A percentile compares a stretch with the other conserved stretches of the same genome.
Evolutionary conservation across 2,797 vertebrate genomes (phyloP).

Genomic region (Tinamus major): DNA sequence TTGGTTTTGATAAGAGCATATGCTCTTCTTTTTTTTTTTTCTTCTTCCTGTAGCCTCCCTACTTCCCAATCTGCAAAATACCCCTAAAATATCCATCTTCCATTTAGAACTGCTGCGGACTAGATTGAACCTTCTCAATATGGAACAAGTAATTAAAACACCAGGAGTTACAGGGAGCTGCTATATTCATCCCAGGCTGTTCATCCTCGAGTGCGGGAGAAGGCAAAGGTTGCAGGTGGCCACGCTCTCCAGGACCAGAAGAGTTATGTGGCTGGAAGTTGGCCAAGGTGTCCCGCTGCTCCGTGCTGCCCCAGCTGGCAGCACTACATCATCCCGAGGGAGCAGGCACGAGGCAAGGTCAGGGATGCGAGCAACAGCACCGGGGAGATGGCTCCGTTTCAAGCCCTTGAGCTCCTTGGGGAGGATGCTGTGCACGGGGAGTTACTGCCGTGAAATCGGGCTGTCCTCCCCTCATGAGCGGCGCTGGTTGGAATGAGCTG

Average conservation of each 20-base stretch:
- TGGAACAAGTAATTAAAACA: conserved; percentile 22
- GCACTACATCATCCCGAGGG: conserved; percentile 39
- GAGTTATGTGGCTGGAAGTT: conserved; percentile 22
- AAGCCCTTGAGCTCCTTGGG: rapidly evolving
- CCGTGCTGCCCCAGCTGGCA: conserved; percentile 34
- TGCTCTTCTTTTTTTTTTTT: not conserved
- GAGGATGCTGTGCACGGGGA: not conserved
- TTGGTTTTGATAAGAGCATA: not conserved
- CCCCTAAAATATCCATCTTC: not conserved
- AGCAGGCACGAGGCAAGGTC: conserved; percentile 16
- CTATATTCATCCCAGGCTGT: not conserved
- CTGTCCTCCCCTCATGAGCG: not conserved
- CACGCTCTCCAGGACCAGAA: not conserved
- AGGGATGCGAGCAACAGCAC: not conserved
- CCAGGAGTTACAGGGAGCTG: not conserved
- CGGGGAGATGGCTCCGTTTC: rapidly evolving
- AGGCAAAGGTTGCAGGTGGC: not conserved
- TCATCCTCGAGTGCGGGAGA: not conserved
- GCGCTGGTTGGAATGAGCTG: not conserved
- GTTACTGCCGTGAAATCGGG: not conserved
- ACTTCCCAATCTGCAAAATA: not conserved
- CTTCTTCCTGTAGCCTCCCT: not conserved
- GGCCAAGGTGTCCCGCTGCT: not conserved
- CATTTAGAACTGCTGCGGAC: conserved; percentile 22
- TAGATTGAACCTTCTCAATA: rapidly evolving